These are phyloP conservation scores for Vannuccia rotundouncinata DNA, from an alignment of 2,888 invertebrate genomes.

Conservation along the genomic window DNA sequence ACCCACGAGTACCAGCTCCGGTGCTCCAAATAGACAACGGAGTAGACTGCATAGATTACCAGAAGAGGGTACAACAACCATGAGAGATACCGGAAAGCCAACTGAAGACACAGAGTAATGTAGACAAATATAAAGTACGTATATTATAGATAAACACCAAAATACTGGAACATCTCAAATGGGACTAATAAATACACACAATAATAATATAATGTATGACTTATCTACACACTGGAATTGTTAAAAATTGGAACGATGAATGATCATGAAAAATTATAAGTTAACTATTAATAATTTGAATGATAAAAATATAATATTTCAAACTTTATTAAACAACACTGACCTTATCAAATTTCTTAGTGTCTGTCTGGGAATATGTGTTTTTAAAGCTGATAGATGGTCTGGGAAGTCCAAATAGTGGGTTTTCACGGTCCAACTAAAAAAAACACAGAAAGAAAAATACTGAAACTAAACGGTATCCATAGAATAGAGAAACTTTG, in stretches of 20 bases:
- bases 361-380: conserved; percentile 87
- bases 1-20: conserved; percentile 99
- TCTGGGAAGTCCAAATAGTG: conserved; percentile 71
- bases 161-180: too few relatives aligned
- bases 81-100: conserved; percentile 88
- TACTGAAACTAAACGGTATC: too few relatives aligned
- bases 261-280: too few relatives aligned
- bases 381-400: conserved; percentile 82
- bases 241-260: too few relatives aligned
- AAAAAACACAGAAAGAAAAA: conserved; percentile 39
- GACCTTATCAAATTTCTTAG: conserved; percentile 77
- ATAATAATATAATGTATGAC: too few relatives aligned
- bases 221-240: too few relatives aligned
- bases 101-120: conserved; percentile 57
- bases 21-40: conserved; percentile 87
- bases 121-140: conserved; percentile 30
- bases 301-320: too few relatives aligned
- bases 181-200: too few relatives aligned
- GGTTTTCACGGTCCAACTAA: conserved; percentile 68
- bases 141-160: too few relatives aligned
- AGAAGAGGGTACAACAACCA: conserved; percentile 91
- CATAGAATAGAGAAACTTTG: too few relatives aligned
- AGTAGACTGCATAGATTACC: conserved; percentile 86
- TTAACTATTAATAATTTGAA: too few relatives aligned
- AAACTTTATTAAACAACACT: too few relatives aligned